phyloP scores from a whole-genome alignment of 2,888 invertebrate species.

The Caenorhabditis afra region DNA sequence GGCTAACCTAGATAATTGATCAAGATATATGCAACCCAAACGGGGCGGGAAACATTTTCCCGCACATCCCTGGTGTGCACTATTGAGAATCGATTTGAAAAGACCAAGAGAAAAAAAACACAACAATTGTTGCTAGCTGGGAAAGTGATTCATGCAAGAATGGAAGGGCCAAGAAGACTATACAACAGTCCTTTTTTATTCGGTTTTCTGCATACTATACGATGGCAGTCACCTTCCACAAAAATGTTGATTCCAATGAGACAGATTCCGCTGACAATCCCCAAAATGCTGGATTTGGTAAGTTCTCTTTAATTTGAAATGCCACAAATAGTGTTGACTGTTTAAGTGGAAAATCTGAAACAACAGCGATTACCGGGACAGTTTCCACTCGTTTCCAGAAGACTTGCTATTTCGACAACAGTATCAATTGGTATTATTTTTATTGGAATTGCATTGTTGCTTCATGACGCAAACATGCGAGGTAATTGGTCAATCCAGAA shows the following conservation, averaged over 20 bases:
- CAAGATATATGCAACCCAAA: no score
- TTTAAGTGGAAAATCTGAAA: constrained; percentile 33
- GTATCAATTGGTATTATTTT: constrained; percentile 46
- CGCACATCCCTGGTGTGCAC: no score
- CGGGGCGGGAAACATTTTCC: no score
- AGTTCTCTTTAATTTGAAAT: no score
- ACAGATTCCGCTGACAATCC: neutral
- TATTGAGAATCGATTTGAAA: no score
- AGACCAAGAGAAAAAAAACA: no score
- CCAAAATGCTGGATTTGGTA: no score
- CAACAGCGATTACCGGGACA: constrained; percentile 40
- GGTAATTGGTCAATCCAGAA: no score
- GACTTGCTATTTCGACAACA: constrained; percentile 41
- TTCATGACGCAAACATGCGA: neutral
- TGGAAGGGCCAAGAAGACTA: constrained; percentile 7
- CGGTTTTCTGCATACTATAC: neutral
- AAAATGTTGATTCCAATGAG: constrained; percentile 27
- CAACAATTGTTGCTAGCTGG: no score
- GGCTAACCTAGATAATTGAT: no score
- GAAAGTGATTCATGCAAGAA: constrained; percentile 17
- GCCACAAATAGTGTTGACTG: no score
- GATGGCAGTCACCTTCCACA: constrained; percentile 43
- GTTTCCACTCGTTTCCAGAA: constrained; percentile 9
- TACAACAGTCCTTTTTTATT: neutral
- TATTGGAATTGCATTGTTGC: constrained; percentile 37